Conservation (phyloP, 2,888 invertebrate species). For the Andrena praecox region DNA sequence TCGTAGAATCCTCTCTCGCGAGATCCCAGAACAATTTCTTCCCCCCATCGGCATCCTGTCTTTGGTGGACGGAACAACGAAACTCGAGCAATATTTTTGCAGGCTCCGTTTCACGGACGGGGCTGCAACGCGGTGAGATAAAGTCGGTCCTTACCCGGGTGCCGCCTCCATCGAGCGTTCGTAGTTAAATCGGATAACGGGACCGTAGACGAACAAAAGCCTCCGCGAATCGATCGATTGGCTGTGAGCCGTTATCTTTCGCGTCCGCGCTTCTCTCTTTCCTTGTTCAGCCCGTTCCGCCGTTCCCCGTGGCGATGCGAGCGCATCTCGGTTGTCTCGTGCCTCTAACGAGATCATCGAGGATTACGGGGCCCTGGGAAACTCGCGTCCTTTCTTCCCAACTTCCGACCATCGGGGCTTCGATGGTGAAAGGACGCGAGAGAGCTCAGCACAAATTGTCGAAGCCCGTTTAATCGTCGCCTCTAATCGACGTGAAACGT, state of each 20-base stretch:
- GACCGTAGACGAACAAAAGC: slow-evolving; percentile 79
- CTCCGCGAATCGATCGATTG: slow-evolving; percentile 81
- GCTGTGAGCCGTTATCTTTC: slow-evolving; percentile 81
- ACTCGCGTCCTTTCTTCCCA: slow-evolving; percentile 4
- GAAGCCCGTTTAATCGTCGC: slow-evolving; percentile 1
- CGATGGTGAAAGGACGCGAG: neutral
- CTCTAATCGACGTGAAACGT: slow-evolving; percentile 7
- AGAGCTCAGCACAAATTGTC: slow-evolving; percentile 14
- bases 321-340: slow-evolving; percentile 53
- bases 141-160: slow-evolving; percentile 72
- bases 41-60: neutral
- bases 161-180: slow-evolving; percentile 66
- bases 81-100: slow-evolving; percentile 34
- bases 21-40: neutral
- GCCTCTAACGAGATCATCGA: slow-evolving; percentile 43
- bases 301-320: slow-evolving; percentile 42
- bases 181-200: slow-evolving; percentile 80
- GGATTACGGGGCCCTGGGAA: slow-evolving; percentile 28
- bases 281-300: slow-evolving; percentile 62
- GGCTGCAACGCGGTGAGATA: slow-evolving; percentile 64
- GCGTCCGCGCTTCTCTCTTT: slow-evolving; percentile 77
- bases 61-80: neutral
- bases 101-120: slow-evolving; percentile 15
- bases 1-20: neutral
- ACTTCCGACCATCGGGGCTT: neutral